Conservation (phyloP, 2,888 invertebrate species). For the Hanleya hanleyi region DNA sequence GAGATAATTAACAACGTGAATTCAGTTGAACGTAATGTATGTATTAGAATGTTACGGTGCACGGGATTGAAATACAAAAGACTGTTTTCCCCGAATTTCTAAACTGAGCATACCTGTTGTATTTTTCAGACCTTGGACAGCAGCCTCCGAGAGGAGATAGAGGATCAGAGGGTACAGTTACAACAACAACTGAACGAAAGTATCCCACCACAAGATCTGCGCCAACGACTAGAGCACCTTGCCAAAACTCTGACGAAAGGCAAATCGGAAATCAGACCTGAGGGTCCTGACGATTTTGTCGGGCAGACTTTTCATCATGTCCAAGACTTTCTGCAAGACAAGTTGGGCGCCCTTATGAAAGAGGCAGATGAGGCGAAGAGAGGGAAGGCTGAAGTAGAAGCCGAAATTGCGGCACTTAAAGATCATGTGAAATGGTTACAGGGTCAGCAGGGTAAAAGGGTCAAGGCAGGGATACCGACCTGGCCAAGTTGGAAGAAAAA, state of each 20-base stretch:
- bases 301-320: conserved; percentile 65
- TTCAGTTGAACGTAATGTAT: too few species aligned
- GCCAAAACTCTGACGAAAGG: conserved; percentile 56
- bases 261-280: conserved; percentile 47
- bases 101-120: too few species aligned
- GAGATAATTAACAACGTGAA: too few species aligned
- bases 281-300: conserved; percentile 56
- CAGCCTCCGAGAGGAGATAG: conserved; percentile 40
- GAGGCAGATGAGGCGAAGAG: conserved; percentile 47
- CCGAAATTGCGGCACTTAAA: too few species aligned
- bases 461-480: background rate
- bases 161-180: conserved; percentile 44
- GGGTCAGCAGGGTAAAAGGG: too few species aligned
- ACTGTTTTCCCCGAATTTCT: too few species aligned
- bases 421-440: too few species aligned
- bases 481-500: background rate
- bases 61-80: too few species aligned
- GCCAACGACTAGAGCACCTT: conserved; percentile 55
- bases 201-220: conserved; percentile 52
- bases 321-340: conserved; percentile 60
- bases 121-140: conserved; percentile 50
- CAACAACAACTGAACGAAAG: conserved; percentile 40
- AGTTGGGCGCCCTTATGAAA: conserved; percentile 54
- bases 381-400: conserved; percentile 6
- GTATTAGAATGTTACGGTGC: too few species aligned